Evolutionary conservation across 2,113 vertebrate genomes (phyloP).

Genomic region (Corynorhinus townsendii): DNA sequence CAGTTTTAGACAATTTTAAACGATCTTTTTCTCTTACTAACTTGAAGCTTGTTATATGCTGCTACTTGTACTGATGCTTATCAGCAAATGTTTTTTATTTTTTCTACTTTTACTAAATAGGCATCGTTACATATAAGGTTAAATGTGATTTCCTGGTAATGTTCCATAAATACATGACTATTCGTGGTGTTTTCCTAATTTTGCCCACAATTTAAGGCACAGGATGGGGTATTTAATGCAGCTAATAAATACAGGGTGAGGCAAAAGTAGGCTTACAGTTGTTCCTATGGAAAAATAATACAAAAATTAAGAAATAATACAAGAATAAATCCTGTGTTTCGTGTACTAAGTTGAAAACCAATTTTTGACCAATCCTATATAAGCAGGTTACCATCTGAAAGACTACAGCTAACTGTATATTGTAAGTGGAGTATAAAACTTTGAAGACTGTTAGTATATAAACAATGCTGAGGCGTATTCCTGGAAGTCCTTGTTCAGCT

Average conservation of each 20-base stretch:
- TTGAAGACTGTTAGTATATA: conserved; percentile 47
- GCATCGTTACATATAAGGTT: neutral
- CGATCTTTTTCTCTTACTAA: conserved; percentile 43
- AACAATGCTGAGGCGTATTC: conserved; percentile 52
- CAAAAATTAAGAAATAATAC: neutral
- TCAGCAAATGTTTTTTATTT: neutral
- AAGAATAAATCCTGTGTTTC: neutral
- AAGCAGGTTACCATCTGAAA: conserved; percentile 32
- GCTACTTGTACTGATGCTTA: neutral
- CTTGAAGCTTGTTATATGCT: neutral
- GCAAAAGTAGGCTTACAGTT: neutral
- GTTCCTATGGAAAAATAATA: neutral
- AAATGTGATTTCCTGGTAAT: conserved; percentile 31
- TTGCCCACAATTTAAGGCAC: conserved; percentile 18
- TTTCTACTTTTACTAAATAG: conserved; percentile 10
- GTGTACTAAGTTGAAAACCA: neutral
- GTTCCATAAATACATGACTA: neutral
- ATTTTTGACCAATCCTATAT: neutral
- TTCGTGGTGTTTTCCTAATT: conserved; percentile 32
- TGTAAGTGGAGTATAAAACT: conserved; percentile 26
- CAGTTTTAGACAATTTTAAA: neutral
- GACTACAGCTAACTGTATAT: neutral
- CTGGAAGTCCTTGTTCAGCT: conserved; percentile 61
- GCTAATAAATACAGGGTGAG: conserved; percentile 31
- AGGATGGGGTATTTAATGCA: neutral